A percentile compares a stretch with the other conserved stretches of the same genome.
These are phyloP conservation scores for Cheirogaleus medius DNA, from an alignment of 2,113 vertebrate genomes.

Conservation along the genomic window DNA sequence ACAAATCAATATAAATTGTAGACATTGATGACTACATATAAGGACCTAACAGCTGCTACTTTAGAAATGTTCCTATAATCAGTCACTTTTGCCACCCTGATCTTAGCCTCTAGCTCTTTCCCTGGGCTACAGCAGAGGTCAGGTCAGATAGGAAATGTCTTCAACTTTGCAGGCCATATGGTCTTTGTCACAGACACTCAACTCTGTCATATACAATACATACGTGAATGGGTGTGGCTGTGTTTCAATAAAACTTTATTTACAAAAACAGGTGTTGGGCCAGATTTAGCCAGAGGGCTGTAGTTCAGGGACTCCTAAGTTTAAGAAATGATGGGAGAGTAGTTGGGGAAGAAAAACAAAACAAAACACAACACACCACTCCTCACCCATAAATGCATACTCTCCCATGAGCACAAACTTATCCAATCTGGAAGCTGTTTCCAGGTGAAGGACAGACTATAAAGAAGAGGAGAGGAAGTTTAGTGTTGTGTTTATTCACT, in stretches of 20 bases:
- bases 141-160: not conserved
- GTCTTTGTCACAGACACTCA: not conserved
- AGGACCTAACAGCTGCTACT: not conserved
- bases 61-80: not conserved
- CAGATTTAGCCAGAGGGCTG: not conserved
- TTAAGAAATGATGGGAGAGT: not conserved
- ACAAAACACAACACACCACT: not conserved
- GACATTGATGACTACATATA: not conserved
- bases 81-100: not conserved
- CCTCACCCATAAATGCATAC: not conserved
- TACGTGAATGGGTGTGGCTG: not conserved
- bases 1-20: not conserved
- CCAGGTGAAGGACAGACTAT: not conserved
- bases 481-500: not conserved
- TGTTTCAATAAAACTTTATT: conserved; percentile 37
- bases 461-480: not conserved
- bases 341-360: not conserved
- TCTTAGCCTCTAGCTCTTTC: not conserved
- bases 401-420: not conserved
- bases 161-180: not conserved
- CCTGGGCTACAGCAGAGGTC: not conserved
- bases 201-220: not conserved
- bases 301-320: not conserved
- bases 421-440: not conserved
- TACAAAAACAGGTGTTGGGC: not conserved